Base-by-base conservation (phyloP, 1,140 invertebrate genomes). In the Ylistrum balloti region DNA sequence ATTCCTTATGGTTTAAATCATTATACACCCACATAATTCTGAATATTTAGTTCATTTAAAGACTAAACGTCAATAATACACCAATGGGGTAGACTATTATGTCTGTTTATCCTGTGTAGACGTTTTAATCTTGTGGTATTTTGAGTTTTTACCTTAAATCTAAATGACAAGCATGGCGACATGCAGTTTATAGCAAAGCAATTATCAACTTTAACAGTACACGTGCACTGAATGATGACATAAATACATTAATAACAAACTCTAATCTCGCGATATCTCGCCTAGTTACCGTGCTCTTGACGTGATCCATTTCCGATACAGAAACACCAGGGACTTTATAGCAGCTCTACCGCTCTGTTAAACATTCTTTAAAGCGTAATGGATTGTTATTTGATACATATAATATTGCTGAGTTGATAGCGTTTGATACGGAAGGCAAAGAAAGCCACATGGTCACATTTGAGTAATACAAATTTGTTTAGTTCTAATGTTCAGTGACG, bases 211-310 rank as follows among this genome's bases (percentile, higher is more conserved):
- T n/a, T 28, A 28, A 74, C 28, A 74, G 56, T 74, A n/a, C 56
- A 74, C 56, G n/a, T 74, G 56, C 28, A 74, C 56, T n/a, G 3
- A n/a, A 74, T 28, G 22, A n/a, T 28, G 56, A 28, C 56, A 74
- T 74, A 74, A n/a, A 28, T 74, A 74, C 56, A 74, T 74, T 74
- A 17, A 74, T 74, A 28, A n/a, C 56, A 74, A 74, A 74, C 28
- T 28, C 22, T 74, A 74, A 74, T 28, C 56, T n/a, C 22, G 20
- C 56, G 17, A 74, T 74, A 74, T 74, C 56, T 74, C 56, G 22
- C 3, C 22, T 10, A 48, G 45, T 48, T 48, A 3, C 11, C 45
- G 45, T 48, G 2, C 56, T 17, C 22, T 5, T 74, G 22, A 74
- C 9, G 22, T 74, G 56, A 74, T 74, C 13, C 5, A 1, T 28